A percentile compares a stretch with the other conserved stretches of the same genome.
These are phyloP conservation scores for Tineola bisselliella DNA, from an alignment of 2,888 invertebrate genomes.

Conservation along the genomic window DNA sequence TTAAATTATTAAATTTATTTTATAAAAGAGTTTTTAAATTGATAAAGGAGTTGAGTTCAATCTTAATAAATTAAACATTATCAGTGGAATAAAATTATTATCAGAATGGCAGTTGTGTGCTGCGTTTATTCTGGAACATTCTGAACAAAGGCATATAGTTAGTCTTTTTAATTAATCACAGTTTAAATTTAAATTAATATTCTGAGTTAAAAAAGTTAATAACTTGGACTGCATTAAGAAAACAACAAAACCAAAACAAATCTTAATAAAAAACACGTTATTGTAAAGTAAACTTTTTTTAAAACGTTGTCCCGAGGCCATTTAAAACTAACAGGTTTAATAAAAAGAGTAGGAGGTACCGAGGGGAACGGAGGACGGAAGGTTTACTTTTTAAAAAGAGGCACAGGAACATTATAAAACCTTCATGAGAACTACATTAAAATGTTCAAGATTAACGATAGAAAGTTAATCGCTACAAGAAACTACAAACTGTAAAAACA, in stretches of 20 bases:
- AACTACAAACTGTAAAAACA: conserved; percentile 17
- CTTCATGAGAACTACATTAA: conserved; percentile 12
- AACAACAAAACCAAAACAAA: background rate
- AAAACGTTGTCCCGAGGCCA: background rate
- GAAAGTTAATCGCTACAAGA: conserved; percentile 13
- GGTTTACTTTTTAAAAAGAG: background rate
- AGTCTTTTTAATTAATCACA: no score
- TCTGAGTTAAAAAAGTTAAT: no score
- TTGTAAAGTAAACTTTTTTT: background rate
- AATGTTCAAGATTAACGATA: conserved; percentile 1
- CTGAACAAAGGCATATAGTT: no score
- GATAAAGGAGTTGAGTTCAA: no score
- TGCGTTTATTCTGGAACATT: no score
- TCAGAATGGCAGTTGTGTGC: no score
- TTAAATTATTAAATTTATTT: no score
- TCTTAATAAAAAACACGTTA: background rate
- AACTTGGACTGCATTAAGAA: background rate
- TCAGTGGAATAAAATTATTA: no score
- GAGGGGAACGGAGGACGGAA: background rate
- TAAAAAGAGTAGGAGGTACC: background rate
- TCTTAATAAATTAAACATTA: no score
- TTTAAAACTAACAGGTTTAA: conserved; percentile 1
- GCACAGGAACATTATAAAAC: conserved; percentile 7
- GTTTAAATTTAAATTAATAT: no score
- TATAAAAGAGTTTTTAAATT: no score